Base-by-base conservation (phyloP, 2,888 invertebrate genomes). In the Baronia brevicornis region DNA sequence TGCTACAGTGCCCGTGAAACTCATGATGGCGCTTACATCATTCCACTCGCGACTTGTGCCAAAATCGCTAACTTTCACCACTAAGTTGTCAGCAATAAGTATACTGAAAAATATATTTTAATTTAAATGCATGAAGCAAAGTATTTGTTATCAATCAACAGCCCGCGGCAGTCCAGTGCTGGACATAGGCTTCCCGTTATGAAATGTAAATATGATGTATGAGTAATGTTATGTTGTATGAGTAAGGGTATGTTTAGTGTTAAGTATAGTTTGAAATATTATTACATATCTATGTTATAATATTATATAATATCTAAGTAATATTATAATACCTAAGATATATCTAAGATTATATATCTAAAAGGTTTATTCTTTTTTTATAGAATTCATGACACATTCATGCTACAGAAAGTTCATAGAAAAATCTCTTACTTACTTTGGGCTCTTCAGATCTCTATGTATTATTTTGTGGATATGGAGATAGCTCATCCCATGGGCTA, bases 401-500 rank as follows among this genome's bases (percentile, higher is more conserved):
- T n/a, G n/a, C n/a, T n/a, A n/a, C n/a, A n/a, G n/a, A n/a, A n/a
- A n/a, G n/a, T n/a, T n/a, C n/a, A n/a, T n/a, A n/a, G n/a, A n/a
- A n/a, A n/a, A n/a, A 10, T 6, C 6, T 10, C 5, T 24, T 22
- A 88, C 92, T 90, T 88, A 98, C 98, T 99, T 99, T 25, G 98
- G 98, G 63, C 98, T 98, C 79, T 99, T 99, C 43, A 99, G 89
- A 86, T 99, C 99, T 41, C 99, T 87, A 65, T 99, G 99, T 58
- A 99, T 97, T 53, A 99, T 98, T 84, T 97, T 97, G 66, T 97
- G 94, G 22, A 89, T 88, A 72, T 99, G 99, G 34, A 99, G 87
- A 73, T 98, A 98, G 55, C 92, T 90, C 98, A 99, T 98, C 33
- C 98, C 99, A 38, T 90, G 88, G 15, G 98, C 96, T 37, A 99